Base-by-base conservation (phyloP, 2,113 vertebrate species). In the Periophthalmodon schlosseri region DNA sequence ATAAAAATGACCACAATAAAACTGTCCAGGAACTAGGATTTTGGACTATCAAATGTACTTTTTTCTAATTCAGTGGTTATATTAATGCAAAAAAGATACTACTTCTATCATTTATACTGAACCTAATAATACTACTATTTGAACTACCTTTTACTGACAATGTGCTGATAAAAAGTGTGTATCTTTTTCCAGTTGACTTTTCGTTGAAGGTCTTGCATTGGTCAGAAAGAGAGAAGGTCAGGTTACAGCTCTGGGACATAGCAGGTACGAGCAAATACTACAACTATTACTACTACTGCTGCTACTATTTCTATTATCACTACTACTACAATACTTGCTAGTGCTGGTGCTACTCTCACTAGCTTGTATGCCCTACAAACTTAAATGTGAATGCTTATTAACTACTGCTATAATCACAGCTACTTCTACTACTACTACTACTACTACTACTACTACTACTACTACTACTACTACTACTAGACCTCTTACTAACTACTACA, bases 221-320 rank as follows among this genome's bases (percentile, higher is more conserved):
- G 95, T 96, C 96, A 0, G 95, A 97, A 10, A 95, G 92, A 0
- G 95, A 97, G 83, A 92, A 93, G 0, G 93, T 97, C 11, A 80
- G 95, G 15, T 91, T 97, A 1, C 96, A 97, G 69, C 91, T 97
- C 1, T 97, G 96, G 96, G 96, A 97, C 78, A 94, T 97, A 7
- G 96, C 96, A 95, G 96, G 96, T 97, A 91, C 3, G 34, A 36
- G 23, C 33, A 12, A 14, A 21, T 49, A 18, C 36, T 2, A 33
- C 47, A 5, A 18, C 5, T 33, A 28, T 13, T 58, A 13, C 10
- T 23, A 58, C 21, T 58, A 15, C 49, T 49, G 6, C 39, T 44
- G 11, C 39, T 46, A 46, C 44, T 46, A 46, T 13, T 46, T 2
- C 44, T 46, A 0, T 13, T 9, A 46, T 13, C 13, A 49, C 12